phyloP scores from a whole-genome alignment of 2,113 vertebrate species.

The Petrocephalus microphthalmus region DNA sequence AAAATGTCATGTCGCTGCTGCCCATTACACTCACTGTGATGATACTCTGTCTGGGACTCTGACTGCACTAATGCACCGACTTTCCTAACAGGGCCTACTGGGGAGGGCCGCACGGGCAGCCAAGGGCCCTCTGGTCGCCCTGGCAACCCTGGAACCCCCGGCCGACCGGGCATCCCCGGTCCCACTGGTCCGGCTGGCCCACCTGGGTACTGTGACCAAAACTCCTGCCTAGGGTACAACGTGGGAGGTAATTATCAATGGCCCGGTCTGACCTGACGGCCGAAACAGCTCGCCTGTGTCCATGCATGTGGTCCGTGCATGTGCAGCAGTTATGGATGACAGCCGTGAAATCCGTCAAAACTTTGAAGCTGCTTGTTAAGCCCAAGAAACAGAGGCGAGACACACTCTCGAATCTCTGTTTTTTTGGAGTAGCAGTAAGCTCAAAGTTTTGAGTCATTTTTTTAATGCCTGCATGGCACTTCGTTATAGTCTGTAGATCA shows the following conservation, averaged over 20 bases:
- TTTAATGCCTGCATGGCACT: background rate
- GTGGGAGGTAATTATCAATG: conserved; percentile 71
- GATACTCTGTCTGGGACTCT: background rate
- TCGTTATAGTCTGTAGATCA: background rate
- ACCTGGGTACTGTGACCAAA: conserved; percentile 87
- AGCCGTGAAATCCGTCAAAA: background rate
- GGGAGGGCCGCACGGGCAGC: conserved; percentile 81
- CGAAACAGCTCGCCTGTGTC: background rate
- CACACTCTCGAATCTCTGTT: background rate
- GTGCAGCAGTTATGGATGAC: background rate
- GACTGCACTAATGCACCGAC: background rate
- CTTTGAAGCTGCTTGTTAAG: background rate
- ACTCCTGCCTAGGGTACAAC: conserved; percentile 83
- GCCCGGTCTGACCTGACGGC: background rate
- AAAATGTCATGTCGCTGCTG: background rate
- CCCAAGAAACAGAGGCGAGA: background rate
- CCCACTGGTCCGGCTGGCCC: conserved; percentile 75
- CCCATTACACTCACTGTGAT: background rate
- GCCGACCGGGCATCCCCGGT: conserved; percentile 74
- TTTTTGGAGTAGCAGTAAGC: background rate
- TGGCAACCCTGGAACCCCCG: conserved; percentile 74
- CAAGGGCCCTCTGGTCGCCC: conserved; percentile 75
- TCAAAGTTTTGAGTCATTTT: background rate
- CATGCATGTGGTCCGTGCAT: background rate
- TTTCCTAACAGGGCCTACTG: conserved; percentile 66